phyloP scores from a whole-genome alignment of 2,797 vertebrate species.

The Bradypodion ventrale region DNA sequence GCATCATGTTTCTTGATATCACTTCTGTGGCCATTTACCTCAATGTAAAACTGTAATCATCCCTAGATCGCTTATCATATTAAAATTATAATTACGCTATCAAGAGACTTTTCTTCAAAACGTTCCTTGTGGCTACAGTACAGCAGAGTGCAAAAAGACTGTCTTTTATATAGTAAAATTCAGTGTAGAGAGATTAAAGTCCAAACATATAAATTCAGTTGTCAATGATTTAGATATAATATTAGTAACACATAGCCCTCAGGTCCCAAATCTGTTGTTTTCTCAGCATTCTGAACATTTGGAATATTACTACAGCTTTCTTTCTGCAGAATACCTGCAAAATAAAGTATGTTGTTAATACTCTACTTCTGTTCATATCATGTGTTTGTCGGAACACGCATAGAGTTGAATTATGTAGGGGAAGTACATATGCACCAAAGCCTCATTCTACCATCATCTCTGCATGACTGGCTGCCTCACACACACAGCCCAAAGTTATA shows the following conservation, averaged over 20 bases:
- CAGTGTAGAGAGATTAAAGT: constrained; percentile 25
- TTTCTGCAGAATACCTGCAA: background rate
- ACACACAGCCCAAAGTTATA: background rate
- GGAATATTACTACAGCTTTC: background rate
- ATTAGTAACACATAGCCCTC: background rate
- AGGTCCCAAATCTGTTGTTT: background rate
- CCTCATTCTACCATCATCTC: too few relatives aligned
- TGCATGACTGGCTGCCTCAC: background rate
- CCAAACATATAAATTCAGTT: constrained; percentile 9
- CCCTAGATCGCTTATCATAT: constrained; percentile 8
- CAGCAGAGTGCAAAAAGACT: background rate
- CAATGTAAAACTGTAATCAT: constrained; percentile 35
- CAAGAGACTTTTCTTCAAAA: constrained; percentile 19
- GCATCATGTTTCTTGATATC: constrained; percentile 30
- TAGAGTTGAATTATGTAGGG: background rate
- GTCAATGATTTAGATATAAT: constrained; percentile 24
- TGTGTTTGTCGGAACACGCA: background rate
- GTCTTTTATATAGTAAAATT: background rate
- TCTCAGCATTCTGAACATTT: background rate
- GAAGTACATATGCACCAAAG: background rate
- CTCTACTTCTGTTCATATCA: background rate
- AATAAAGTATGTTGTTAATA: background rate
- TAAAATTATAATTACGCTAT: constrained; percentile 39
- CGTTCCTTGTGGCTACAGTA: constrained; percentile 26
- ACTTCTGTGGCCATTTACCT: constrained; percentile 43